phyloP scores from a whole-genome alignment of 2,797 vertebrate genomes.

The Leptatherina wallacei region DNA sequence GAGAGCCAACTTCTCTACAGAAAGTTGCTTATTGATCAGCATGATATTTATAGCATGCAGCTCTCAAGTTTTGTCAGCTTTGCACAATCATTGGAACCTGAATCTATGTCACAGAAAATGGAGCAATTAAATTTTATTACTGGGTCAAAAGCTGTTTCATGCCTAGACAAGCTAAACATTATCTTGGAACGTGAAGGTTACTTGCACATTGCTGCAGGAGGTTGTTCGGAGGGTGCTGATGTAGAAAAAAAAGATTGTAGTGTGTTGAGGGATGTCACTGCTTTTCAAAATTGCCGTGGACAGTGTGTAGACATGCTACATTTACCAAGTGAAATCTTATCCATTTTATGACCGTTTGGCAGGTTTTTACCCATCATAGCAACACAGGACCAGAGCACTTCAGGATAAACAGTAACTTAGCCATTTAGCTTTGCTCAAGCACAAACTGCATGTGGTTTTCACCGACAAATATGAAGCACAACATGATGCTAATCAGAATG shows the following conservation, averaged over 20 bases:
- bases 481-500: constrained; percentile 33
- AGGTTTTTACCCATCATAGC: constrained; percentile 35
- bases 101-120: constrained; percentile 19
- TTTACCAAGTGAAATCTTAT: constrained; percentile 49
- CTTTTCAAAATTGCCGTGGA: constrained; percentile 47
- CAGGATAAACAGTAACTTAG: constrained; percentile 30
- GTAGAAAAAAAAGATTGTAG: constrained; percentile 56
- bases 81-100: constrained; percentile 18
- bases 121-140: constrained; percentile 57
- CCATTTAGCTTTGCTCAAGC: constrained; percentile 19
- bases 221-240: constrained; percentile 45
- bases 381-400: constrained; percentile 17
- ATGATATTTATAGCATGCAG: constrained; percentile 34
- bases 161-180: constrained; percentile 33
- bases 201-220: constrained; percentile 29
- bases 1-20: constrained; percentile 33
- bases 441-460: constrained; percentile 19
- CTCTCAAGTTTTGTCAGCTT: constrained; percentile 47
- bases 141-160: constrained; percentile 44
- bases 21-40: constrained; percentile 51
- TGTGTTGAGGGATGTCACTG: constrained; percentile 46
- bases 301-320: constrained; percentile 45
- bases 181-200: constrained; percentile 55
- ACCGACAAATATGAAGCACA: constrained; percentile 7
- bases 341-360: constrained; percentile 32